phyloP scores from a whole-genome alignment of 2,797 vertebrate genomes.

The Molossus molossus region DNA sequence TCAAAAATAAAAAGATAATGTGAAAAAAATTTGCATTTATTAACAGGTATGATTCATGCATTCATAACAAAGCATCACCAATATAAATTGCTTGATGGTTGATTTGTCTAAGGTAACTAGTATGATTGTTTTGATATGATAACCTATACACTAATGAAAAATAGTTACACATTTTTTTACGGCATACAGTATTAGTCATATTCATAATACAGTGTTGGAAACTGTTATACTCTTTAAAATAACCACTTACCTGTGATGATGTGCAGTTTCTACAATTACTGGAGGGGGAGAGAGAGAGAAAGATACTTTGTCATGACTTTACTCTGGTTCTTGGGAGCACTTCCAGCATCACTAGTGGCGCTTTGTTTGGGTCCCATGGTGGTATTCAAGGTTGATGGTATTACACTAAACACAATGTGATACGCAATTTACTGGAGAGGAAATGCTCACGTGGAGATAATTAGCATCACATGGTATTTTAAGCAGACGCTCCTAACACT shows the following conservation, averaged over 20 bases:
- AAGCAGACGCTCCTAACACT: neutral
- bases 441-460: neutral
- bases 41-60: neutral
- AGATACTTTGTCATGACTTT: neutral
- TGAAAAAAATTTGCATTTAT: neutral
- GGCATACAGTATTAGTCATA: neutral
- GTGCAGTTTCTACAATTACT: neutral
- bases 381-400: too few relatives aligned
- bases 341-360: too few relatives aligned
- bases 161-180: neutral
- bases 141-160: neutral
- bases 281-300: neutral
- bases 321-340: neutral
- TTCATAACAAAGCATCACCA: neutral
- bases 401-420: neutral
- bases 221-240: neutral
- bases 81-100: neutral
- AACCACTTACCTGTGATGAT: neutral
- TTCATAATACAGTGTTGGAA: neutral
- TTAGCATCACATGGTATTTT: neutral
- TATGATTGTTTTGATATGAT: neutral
- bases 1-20: neutral
- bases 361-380: too few relatives aligned
- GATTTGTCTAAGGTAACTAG: neutral
- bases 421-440: neutral